phyloP scores from a whole-genome alignment of 2,888 invertebrate species.

The Tubulanus polymorphus region DNA sequence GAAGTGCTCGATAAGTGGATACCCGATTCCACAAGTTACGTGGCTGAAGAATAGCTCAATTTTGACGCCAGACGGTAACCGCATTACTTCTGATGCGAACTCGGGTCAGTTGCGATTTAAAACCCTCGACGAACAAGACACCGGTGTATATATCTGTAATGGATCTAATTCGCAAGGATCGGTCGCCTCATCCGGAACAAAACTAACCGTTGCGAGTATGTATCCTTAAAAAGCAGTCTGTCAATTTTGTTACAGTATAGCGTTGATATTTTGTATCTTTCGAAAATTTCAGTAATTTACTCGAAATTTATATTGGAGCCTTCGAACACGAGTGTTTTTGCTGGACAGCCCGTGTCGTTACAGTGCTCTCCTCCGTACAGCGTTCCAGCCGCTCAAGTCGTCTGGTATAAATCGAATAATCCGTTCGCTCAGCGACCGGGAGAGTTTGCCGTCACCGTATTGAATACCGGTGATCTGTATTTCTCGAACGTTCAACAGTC shows the following conservation, averaged over 20 bases:
- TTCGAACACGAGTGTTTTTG: conserved; percentile 24
- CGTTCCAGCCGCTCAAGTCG: conserved; percentile 39
- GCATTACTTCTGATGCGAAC: conserved; percentile 23
- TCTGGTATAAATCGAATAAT: conserved; percentile 44
- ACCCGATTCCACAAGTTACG: conserved; percentile 26
- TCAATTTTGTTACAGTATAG: neutral
- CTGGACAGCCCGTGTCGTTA: conserved; percentile 36
- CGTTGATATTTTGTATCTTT: neutral
- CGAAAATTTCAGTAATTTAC: conserved; percentile 27
- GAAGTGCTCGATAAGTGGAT: conserved; percentile 31
- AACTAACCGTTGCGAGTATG: conserved; percentile 36
- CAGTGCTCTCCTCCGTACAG: conserved; percentile 46
- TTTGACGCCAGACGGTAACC: conserved; percentile 18
- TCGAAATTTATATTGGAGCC: conserved; percentile 31
- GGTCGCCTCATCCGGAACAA: conserved; percentile 22
- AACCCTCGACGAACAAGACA: conserved; percentile 19
- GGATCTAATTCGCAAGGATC: conserved; percentile 30
- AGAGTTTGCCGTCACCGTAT: conserved; percentile 17
- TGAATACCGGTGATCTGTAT: conserved; percentile 25
- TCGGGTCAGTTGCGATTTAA: conserved; percentile 27
- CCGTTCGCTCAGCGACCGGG: conserved; percentile 24
- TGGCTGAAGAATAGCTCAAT: conserved; percentile 30
- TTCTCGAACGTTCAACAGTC: conserved; percentile 31
- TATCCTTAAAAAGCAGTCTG: conserved; percentile 1
- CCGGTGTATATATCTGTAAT: conserved; percentile 33